Base-by-base conservation (phyloP, 2,113 vertebrate species). In the Oreochromis spilurus region DNA sequence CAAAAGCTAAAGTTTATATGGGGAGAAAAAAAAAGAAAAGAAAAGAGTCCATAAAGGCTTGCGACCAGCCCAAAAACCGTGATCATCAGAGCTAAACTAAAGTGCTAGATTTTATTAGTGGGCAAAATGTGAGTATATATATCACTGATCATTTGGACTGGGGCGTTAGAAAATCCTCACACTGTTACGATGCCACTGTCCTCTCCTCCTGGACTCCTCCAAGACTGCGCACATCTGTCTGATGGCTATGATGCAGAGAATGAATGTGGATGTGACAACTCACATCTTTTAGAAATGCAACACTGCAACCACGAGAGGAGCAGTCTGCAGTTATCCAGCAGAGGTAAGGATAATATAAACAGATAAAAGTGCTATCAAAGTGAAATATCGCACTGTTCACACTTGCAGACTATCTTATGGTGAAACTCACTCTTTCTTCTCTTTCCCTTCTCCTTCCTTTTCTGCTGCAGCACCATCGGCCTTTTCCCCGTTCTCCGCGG, bases 391-490 rank as follows among this genome's bases (percentile, higher is more conserved):
- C 95, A 93, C 81, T 40, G 79, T 31, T 89, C 80, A 83, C 86
- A 62, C 87, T 86, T 43, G 90, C 82, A 82, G 24, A 14, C 24
- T 16, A n/a, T 29, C 79, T 50, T 62, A 31, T 70, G 67, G 36
- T 62, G 40, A 78, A 43, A 86, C 97, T 98, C 96, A 99, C 98
- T 97, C 97, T 94, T 98, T 98, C 93, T 97, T 97, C 91, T 94
- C 95, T 48, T 97, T 94, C 65, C 96, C 97, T 11, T 97, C 92
- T 52, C 93, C 96, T 7, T 9, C 91, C 55, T 97, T 96, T 82
- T 97, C 96, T 6, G 78, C 96, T 16, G 96, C 96, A 1, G 88
- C 96, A 50, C 94, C 97, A 7, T 96, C 96, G 0, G 90, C 55
- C 52, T 92, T 93, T 4, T 95, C 96, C 13, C 93, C 94, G 0